Evolutionary conservation across 2,888 invertebrate species (phyloP).

Genomic region (Periphyllus acericola): DNA sequence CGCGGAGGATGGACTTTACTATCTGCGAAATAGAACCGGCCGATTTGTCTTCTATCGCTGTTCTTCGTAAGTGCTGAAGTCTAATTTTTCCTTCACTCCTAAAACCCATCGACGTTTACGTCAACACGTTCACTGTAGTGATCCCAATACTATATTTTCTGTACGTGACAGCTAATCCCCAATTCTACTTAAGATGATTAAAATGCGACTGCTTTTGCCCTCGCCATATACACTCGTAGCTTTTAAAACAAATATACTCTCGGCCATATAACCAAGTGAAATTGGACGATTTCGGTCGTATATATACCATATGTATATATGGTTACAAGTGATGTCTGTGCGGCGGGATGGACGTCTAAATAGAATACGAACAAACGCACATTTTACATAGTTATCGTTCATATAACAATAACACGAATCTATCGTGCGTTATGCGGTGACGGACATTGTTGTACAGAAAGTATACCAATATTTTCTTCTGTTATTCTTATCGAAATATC

Average conservation of each 20-base stretch:
- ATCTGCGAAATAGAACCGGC: not conserved
- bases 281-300: no score
- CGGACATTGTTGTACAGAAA: no score
- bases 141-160: not conserved
- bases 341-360: no score
- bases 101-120: conserved; percentile 17
- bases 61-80: conserved; percentile 10
- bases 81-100: conserved; percentile 1
- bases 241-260: not conserved
- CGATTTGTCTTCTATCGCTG: conserved; percentile 28
- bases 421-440: no score
- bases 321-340: no score
- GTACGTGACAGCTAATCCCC: conserved; percentile 27
- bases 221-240: not conserved
- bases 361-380: no score
- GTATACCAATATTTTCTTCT: no score
- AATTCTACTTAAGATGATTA: conserved; percentile 40
- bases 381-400: no score
- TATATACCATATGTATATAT: no score
- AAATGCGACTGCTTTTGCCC: not conserved
- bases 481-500: no score
- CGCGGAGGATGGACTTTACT: not conserved
- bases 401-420: no score
- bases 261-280: no score
- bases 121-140: conserved; percentile 18